Evolutionary conservation across 2,113 vertebrate species (phyloP).

Genomic region (Periophthalmus modestus): DNA sequence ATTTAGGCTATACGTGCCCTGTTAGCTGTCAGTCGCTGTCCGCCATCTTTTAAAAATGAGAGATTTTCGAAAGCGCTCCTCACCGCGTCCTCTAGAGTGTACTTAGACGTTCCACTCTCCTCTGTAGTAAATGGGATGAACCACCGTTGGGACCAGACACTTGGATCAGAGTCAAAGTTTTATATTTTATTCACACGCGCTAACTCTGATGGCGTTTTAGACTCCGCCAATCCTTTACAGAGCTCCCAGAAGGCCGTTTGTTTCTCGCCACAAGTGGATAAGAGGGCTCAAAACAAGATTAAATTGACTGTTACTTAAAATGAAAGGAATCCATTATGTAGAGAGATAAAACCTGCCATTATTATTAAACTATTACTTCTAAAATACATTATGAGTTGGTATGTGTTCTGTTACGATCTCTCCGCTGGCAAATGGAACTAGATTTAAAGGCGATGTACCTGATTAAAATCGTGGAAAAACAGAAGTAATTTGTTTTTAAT

Average conservation of each 20-base stretch:
- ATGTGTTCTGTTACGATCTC: no score
- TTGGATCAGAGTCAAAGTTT: slow-evolving; percentile 55
- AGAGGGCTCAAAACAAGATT: neutral
- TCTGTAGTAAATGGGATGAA: slow-evolving; percentile 54
- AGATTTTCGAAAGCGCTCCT: slow-evolving; percentile 22
- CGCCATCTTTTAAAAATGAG: slow-evolving; percentile 36
- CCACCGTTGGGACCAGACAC: slow-evolving; percentile 28
- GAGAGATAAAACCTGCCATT: neutral
- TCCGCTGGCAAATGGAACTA: no score
- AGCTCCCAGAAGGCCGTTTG: slow-evolving; percentile 19
- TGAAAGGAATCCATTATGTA: neutral
- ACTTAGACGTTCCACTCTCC: slow-evolving; percentile 33
- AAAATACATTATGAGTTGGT: neutral
- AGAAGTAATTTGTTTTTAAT: no score
- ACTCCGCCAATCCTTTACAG: slow-evolving; percentile 29
- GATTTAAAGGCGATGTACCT: no score
- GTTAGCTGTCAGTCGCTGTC: slow-evolving; percentile 39
- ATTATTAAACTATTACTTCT: neutral
- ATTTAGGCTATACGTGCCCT: slow-evolving; percentile 24
- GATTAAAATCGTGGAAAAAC: no score
- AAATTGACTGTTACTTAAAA: neutral
- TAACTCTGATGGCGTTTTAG: slow-evolving; percentile 29
- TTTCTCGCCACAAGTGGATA: slow-evolving; percentile 5
- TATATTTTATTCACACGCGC: slow-evolving; percentile 64
- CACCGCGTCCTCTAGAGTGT: neutral